Percentiles rank a stretch among this genome's conserved stretches.
These are phyloP conservation scores for Corythornis vintsioides DNA, from an alignment of 2,113 vertebrate genomes.

Conservation along the genomic window DNA sequence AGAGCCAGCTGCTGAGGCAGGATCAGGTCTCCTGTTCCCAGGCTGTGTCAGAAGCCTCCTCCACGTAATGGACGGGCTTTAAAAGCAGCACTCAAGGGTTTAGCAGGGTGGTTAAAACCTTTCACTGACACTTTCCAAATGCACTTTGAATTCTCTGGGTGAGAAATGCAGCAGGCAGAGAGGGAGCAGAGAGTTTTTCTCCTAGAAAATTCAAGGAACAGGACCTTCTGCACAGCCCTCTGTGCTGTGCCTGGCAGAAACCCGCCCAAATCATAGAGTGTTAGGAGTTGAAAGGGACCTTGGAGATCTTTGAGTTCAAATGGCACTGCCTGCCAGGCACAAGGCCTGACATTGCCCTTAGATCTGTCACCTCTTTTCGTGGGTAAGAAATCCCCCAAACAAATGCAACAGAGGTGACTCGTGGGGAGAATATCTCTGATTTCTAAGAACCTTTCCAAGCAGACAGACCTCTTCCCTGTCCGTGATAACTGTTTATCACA, in stretches of 20 bases:
- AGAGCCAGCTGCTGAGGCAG: slow-evolving; percentile 54
- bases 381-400: not conserved
- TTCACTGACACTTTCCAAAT: slow-evolving; percentile 57
- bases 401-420: not conserved
- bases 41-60: slow-evolving; percentile 28
- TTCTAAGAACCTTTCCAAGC: not conserved
- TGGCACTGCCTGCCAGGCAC: not conserved
- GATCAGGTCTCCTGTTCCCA: slow-evolving; percentile 38
- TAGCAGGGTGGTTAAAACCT: slow-evolving; percentile 7
- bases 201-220: not conserved
- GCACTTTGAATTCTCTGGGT: slow-evolving; percentile 38
- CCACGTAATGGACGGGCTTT: slow-evolving; percentile 36
- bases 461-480: not conserved
- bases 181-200: not conserved
- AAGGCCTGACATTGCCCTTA: not conserved
- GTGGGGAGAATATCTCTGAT: not conserved
- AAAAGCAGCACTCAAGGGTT: slow-evolving; percentile 49
- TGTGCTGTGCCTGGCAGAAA: not conserved
- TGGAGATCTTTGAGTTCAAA: not conserved
- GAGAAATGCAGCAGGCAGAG: slow-evolving; percentile 35
- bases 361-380: not conserved
- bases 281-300: no score
- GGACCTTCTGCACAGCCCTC: not conserved
- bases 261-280: not conserved
- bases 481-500: not conserved